Percentiles rank a stretch among this genome's conserved stretches.
Conservation (phyloP, 2,113 vertebrate genomes). For the Carassius auratus region DNA sequence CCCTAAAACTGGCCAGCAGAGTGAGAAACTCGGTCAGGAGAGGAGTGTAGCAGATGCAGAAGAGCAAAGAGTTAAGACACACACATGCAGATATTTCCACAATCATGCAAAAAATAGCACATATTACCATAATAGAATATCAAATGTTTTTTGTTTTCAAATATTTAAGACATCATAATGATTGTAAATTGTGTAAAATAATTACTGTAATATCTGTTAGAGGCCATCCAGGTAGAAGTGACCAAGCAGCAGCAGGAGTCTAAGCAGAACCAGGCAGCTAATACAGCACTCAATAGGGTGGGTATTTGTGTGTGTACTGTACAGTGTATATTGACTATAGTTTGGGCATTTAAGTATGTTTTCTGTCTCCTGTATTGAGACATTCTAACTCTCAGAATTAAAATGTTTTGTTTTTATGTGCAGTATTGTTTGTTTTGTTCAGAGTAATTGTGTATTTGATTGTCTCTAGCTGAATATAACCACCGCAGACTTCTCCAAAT, state of each 20-base stretch:
- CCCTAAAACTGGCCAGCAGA: conserved; percentile 75
- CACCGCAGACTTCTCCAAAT: conserved; percentile 75
- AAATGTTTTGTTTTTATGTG: background rate
- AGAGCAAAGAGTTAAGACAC: conserved; percentile 70
- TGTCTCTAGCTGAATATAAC: conserved; percentile 74
- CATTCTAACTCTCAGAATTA: background rate
- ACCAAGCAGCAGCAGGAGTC: conserved; percentile 77
- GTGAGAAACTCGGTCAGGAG: conserved; percentile 73
- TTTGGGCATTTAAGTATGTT: background rate
- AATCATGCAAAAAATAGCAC: background rate
- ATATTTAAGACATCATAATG: background rate
- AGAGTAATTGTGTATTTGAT: background rate
- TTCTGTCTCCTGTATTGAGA: background rate
- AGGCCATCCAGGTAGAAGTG: conserved; percentile 75
- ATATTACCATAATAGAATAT: background rate
- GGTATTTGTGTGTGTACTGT: background rate
- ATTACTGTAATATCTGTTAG: conserved; percentile 64
- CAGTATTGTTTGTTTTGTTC: no score
- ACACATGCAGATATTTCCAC: background rate
- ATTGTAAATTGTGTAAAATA: background rate
- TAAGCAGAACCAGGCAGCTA: conserved; percentile 72
- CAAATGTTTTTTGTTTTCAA: background rate
- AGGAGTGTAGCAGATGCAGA: conserved; percentile 70
- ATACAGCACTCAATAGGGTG: conserved; percentile 72
- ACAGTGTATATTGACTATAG: background rate